phyloP scores from a whole-genome alignment of 2,113 vertebrate species.

The Stercorarius parasiticus region DNA sequence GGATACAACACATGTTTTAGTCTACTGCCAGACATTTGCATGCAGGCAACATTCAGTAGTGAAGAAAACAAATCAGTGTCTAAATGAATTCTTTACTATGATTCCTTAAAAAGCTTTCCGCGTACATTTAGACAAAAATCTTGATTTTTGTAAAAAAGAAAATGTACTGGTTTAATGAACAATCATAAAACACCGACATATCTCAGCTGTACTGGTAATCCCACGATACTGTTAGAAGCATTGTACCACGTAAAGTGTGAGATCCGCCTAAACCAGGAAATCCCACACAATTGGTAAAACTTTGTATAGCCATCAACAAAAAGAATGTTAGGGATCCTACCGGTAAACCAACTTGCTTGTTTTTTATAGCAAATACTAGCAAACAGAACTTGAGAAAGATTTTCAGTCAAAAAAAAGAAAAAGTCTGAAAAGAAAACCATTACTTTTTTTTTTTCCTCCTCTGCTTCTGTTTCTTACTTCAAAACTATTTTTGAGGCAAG shows the following conservation, averaged over 20 bases:
- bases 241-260: neutral
- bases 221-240: neutral
- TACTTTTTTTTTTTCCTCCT: too few species aligned
- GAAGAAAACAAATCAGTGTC: neutral
- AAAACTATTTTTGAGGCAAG: neutral
- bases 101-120: neutral
- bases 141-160: neutral
- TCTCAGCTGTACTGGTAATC: neutral
- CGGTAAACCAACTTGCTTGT: neutral
- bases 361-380: neutral
- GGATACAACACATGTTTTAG: accelerated
- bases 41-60: neutral
- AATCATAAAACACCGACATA: neutral
- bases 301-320: neutral
- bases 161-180: neutral
- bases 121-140: neutral
- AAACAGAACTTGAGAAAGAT: neutral
- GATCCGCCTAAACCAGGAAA: neutral
- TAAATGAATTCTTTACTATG: neutral
- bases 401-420: neutral
- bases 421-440: neutral
- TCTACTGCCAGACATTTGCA: neutral
- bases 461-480: neutral
- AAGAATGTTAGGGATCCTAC: neutral
- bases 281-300: neutral